Base-by-base conservation (phyloP, 1,140 invertebrate genomes). In the Anthonomus grandis region DNA sequence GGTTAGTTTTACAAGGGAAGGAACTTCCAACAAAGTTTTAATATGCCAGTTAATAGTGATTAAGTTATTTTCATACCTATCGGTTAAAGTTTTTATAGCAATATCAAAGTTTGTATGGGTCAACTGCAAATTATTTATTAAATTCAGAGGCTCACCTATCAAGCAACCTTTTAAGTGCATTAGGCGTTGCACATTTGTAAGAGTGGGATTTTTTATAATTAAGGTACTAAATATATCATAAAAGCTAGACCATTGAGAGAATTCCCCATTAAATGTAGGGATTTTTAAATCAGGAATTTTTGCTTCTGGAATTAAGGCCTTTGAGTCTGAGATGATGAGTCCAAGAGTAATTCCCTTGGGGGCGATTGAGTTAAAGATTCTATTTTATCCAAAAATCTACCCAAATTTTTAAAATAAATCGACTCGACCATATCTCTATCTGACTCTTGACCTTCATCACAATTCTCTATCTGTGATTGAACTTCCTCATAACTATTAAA, bases 151-250 rank as follows among this genome's bases (percentile, higher is more conserved):
- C 22, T 51, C 48, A 51, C 18, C 25, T 10, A 6, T 12, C 4
- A 47, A 15, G 5, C 4, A 12, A 2, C 45, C 45, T 31, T 47
- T 47, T 27, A 51, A 51, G 21, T 51, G 38, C 19, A 51, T 13
- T 38, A 51, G 38, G 15, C 22, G 27, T 51, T 51, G 48, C 10
- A 51, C 22, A 18, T 51, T 41, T 13, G 48, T 39, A 4, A 51
- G 17, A 8, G 37, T 5, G n/a, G 15, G 12, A 38, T 41, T 51
- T 5, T 23, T 21, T 6, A n/a, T 13, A 38, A 51, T 51, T 21
- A 51, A 17, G 15, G 48, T 22, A 6, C n/a, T 38, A 38, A 51
- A 51, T 39, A 44, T 19, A 22, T 51, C 48, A 42, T 38, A 13
- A 22, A 51, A 51, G 3, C 10, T 6, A 10, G 10, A 13, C 48